phyloP scores from a whole-genome alignment of 2,113 vertebrate genomes.

The Corythaixoides concolor region DNA sequence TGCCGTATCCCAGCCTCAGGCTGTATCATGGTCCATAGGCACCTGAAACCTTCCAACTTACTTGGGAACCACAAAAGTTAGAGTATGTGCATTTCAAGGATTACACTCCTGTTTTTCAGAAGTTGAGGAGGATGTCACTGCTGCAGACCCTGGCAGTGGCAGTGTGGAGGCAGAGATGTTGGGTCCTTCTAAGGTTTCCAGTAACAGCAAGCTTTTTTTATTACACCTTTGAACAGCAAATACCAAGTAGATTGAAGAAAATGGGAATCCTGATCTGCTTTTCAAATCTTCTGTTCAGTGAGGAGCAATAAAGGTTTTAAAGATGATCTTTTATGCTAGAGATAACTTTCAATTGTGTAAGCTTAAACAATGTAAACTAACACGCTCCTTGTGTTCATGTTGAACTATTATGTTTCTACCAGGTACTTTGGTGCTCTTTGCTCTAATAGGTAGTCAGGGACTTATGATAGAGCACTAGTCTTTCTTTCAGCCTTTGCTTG shows the following conservation, averaged over 20 bases:
- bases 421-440: neutral
- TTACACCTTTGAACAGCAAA: neutral
- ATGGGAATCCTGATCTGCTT: neutral
- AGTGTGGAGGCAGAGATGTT: neutral
- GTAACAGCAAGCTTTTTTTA: neutral
- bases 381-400: neutral
- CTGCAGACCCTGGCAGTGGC: neutral
- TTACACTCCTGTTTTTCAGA: neutral
- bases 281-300: neutral
- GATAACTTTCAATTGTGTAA: neutral
- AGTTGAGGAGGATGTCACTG: neutral
- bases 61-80: neutral
- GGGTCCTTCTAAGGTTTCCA: neutral
- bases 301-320: neutral
- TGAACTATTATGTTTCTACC: neutral
- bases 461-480: neutral
- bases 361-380: neutral
- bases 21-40: neutral
- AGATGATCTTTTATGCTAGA: neutral
- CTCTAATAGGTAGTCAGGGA: neutral
- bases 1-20: neutral
- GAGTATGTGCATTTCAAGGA: neutral
- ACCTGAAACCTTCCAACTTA: neutral
- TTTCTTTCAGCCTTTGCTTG: neutral
- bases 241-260: neutral